A percentile compares a stretch with the other conserved stretches of the same genome.
Evolutionary conservation across 2,113 vertebrate species (phyloP).

Genomic region (Astur gentilis): DNA sequence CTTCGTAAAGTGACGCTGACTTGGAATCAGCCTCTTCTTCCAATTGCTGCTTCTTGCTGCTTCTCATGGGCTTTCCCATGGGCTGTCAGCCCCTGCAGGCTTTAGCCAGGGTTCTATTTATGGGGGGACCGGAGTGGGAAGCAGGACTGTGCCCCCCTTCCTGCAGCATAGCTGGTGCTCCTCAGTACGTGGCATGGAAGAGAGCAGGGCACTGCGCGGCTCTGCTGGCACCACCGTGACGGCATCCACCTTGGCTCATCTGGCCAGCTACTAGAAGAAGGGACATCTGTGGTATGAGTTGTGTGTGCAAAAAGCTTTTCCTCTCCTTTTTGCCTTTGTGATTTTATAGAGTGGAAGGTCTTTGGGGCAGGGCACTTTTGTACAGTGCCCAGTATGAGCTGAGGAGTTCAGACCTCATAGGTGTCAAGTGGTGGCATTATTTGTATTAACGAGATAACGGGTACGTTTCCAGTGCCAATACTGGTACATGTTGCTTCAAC

Average conservation of each 20-base stretch:
- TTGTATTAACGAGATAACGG: fast-evolving
- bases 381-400: background rate
- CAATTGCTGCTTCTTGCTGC: background rate
- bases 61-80: fast-evolving
- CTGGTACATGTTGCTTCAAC: background rate
- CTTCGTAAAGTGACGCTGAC: background rate
- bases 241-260: background rate
- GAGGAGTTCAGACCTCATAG: background rate
- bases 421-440: background rate
- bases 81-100: background rate
- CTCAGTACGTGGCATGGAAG: fast-evolving
- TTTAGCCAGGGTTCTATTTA: background rate
- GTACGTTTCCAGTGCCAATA: background rate
- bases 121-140: background rate
- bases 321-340: background rate
- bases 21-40: background rate
- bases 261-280: background rate
- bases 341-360: background rate
- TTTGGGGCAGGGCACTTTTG: background rate
- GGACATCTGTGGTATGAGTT: background rate
- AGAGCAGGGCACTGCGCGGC: fast-evolving
- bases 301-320: background rate
- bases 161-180: background rate
- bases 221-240: background rate
- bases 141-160: background rate